phyloP scores from a whole-genome alignment of 2,797 vertebrate species.

The Pipistrellus pipistrellus region DNA sequence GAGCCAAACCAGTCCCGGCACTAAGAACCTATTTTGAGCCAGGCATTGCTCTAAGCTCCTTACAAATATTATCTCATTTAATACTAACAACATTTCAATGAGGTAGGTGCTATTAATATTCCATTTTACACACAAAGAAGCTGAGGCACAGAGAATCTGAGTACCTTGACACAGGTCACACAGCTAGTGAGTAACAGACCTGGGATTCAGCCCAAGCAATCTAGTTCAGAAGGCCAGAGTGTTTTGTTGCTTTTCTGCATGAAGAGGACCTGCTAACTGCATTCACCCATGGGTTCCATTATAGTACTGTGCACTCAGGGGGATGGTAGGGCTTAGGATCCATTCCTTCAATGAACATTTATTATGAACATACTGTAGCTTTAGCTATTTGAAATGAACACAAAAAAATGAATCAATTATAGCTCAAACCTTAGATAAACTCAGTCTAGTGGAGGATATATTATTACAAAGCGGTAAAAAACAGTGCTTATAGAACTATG shows the following conservation, averaged over 20 bases:
- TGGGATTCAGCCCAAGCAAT: background rate
- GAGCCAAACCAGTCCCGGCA: too few relatives aligned
- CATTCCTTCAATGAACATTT: background rate
- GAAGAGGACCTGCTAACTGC: background rate
- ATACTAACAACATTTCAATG: background rate
- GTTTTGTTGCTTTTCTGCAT: background rate
- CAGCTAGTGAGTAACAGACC: background rate
- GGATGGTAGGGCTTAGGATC: background rate
- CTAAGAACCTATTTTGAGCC: background rate
- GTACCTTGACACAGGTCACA: background rate
- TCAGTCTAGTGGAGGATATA: background rate
- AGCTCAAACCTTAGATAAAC: background rate
- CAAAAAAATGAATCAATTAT: background rate
- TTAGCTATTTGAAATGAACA: background rate
- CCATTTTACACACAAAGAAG: background rate
- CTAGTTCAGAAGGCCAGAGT: background rate
- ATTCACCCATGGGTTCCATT: background rate
- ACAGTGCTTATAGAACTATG: background rate
- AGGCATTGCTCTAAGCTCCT: background rate
- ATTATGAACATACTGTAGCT: background rate
- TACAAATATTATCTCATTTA: background rate
- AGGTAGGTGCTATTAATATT: background rate
- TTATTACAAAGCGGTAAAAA: background rate
- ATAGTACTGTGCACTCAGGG: background rate
- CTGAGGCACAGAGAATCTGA: background rate